These are phyloP conservation scores for Forpus xanthops DNA, from an alignment of 2,797 vertebrate species.

Conservation along the genomic window DNA sequence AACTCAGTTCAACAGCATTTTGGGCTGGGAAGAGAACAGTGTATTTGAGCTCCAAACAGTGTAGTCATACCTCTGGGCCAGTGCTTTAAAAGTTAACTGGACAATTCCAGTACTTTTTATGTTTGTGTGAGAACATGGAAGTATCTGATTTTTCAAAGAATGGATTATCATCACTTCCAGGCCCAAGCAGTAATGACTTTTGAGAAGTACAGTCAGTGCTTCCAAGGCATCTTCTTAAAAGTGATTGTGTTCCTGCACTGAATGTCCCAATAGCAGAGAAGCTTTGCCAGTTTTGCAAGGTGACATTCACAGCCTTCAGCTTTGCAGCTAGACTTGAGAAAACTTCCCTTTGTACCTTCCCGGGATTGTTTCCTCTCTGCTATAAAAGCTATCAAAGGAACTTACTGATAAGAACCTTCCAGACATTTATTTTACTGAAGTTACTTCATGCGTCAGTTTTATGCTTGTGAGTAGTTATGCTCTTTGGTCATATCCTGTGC, in stretches of 20 bases:
- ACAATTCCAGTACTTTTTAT: not conserved
- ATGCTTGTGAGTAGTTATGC: not conserved
- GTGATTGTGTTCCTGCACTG: rapidly evolving
- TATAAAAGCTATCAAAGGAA: not conserved
- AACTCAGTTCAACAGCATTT: not conserved
- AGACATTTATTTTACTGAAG: not conserved
- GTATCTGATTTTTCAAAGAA: not conserved
- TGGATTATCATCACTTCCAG: not conserved
- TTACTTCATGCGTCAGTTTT: not conserved
- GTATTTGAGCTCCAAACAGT: not conserved
- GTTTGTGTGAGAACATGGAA: not conserved
- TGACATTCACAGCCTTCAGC: not conserved
- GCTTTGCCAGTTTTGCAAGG: not conserved
- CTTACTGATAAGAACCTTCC: not conserved
- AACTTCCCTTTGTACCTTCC: not conserved
- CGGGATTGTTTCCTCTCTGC: not conserved
- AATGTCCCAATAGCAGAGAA: not conserved
- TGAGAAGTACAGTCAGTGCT: not conserved
- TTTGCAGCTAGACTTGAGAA: conserved; percentile 2
- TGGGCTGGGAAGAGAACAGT: not conserved
- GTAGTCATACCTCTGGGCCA: not conserved
- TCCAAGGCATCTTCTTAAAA: not conserved
- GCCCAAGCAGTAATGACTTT: not conserved
- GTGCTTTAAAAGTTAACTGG: not conserved
- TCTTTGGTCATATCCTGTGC: not conserved